A percentile compares a stretch with the other conserved stretches of the same genome.
These are phyloP conservation scores for Eristalinus aeneus DNA, from an alignment of 2,888 invertebrate species.

Conservation along the genomic window DNA sequence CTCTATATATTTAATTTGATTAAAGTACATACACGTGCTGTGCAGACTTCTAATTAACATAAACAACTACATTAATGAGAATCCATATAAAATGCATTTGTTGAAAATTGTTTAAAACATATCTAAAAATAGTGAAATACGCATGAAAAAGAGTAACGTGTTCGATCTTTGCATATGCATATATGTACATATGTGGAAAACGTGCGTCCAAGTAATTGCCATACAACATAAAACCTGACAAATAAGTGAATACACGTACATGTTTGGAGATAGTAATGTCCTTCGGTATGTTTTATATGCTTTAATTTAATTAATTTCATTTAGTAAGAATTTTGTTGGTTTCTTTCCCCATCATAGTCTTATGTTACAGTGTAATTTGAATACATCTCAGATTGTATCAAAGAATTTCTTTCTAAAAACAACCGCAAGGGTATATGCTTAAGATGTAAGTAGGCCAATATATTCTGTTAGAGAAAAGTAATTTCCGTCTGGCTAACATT, in stretches of 20 bases:
- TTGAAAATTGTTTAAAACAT: not conserved
- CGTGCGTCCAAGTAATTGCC: not conserved
- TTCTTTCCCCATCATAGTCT: not conserved
- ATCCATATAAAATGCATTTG: not conserved
- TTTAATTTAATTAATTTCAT: not conserved
- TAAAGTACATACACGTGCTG: slow-evolving; percentile 46
- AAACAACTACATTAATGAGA: not conserved
- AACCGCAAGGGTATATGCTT: not conserved
- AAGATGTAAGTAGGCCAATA: not conserved
- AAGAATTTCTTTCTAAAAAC: not conserved
- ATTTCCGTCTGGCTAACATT: not conserved
- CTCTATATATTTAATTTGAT: slow-evolving; percentile 1
- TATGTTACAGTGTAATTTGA: not conserved
- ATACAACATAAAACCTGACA: not conserved
- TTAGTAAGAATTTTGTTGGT: not conserved
- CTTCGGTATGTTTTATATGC: too few relatives aligned
- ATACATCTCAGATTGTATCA: not conserved
- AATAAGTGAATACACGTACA: too few relatives aligned
- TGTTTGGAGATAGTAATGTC: too few relatives aligned
- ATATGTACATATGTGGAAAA: not conserved
- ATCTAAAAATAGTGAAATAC: not conserved
- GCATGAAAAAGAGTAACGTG: not conserved
- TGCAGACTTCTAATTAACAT: not conserved
- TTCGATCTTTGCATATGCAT: not conserved
- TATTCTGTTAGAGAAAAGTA: not conserved